phyloP scores from a whole-genome alignment of 2,113 vertebrate genomes.

The Rhynchomys soricoides region DNA sequence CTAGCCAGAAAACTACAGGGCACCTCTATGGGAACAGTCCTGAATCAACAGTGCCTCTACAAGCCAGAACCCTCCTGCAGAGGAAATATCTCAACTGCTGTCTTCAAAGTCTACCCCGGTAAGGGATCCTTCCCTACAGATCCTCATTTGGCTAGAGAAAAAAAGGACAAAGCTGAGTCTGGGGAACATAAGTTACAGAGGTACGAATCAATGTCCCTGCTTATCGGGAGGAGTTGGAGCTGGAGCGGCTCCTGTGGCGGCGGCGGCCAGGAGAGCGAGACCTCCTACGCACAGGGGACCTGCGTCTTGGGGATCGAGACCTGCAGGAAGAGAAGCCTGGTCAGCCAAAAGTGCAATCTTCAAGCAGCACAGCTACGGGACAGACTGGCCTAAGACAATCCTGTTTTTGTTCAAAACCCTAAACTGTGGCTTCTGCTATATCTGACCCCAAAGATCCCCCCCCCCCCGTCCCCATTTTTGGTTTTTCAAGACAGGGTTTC shows the following conservation, averaged over 20 bases:
- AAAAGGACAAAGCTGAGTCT: constrained; percentile 79
- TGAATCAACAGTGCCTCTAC: neutral
- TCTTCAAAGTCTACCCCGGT: constrained; percentile 2
- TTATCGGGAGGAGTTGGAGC: constrained; percentile 98
- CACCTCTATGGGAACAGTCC: neutral
- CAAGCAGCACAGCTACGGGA: neutral
- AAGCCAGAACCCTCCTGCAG: neutral
- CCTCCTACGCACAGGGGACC: constrained; percentile 95
- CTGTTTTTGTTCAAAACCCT: neutral
- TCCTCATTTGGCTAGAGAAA: constrained; percentile 74
- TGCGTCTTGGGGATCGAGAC: constrained; percentile 95
- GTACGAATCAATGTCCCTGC: constrained; percentile 64
- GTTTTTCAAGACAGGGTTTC: neutral
- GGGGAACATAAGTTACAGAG: constrained; percentile 81
- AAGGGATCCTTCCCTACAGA: neutral
- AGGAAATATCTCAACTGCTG: neutral
- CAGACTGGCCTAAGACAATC: neutral
- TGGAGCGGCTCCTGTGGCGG: constrained; percentile 97
- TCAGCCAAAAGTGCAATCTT: neutral
- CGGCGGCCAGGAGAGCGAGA: constrained; percentile 95
- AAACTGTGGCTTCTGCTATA: neutral
- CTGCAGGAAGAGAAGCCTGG: constrained; percentile 75
- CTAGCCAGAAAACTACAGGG: constrained; percentile 33
- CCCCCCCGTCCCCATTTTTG: neutral
- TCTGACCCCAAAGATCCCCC: neutral